Conservation (phyloP, 2,888 invertebrate genomes). For the Lithophane semibrunnea region DNA sequence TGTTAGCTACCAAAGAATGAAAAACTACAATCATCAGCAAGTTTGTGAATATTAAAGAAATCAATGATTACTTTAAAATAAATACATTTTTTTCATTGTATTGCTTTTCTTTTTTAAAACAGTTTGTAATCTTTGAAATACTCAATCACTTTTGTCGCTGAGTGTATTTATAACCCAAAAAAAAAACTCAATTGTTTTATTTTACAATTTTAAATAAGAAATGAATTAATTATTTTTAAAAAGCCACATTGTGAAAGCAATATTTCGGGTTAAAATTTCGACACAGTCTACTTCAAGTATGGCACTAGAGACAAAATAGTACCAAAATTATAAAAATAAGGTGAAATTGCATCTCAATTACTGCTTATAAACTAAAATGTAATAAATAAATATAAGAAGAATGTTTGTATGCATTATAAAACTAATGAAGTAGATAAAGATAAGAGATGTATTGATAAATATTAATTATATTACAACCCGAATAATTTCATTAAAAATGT, state of each 20-base stretch:
- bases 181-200: background rate
- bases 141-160: background rate
- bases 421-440: constrained; percentile 51
- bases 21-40: constrained; percentile 22
- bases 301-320: constrained; percentile 57
- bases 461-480: constrained; percentile 59
- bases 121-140: background rate
- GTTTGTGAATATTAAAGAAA: background rate
- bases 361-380: constrained; percentile 53
- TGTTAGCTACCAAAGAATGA: constrained; percentile 54
- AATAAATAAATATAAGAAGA: constrained; percentile 58
- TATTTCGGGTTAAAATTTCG: constrained; percentile 35
- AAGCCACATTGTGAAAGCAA: constrained; percentile 26
- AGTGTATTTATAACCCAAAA: background rate
- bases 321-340: constrained; percentile 44
- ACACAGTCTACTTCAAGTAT: constrained; percentile 48
- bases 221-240: background rate
- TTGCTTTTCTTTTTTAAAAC: background rate
- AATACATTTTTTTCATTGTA: background rate
- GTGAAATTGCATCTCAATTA: constrained; percentile 39
- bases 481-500: constrained; percentile 51
- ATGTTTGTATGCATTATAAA: constrained; percentile 40
- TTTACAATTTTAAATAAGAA: background rate
- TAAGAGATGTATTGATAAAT: constrained; percentile 48
- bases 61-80: background rate